Conservation (phyloP, 2,113 vertebrate genomes). For the Thamnophis sirtalis region DNA sequence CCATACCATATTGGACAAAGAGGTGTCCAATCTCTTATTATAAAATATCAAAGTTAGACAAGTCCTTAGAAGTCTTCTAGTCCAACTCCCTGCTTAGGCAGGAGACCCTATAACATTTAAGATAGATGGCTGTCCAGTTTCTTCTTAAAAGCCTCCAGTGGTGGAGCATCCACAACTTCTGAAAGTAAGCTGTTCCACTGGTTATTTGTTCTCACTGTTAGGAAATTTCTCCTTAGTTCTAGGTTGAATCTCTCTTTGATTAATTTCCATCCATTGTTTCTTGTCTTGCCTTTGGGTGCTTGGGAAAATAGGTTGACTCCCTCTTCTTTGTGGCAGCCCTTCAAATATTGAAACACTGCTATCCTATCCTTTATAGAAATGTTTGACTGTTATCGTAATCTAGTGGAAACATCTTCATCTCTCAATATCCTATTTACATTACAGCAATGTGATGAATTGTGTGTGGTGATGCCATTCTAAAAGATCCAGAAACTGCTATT, state of each 20-base stretch:
- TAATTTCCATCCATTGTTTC: not conserved
- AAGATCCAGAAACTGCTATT: not conserved
- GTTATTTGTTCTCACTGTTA: not conserved
- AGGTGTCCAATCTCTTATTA: not conserved
- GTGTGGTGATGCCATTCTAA: not conserved
- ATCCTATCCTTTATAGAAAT: not conserved
- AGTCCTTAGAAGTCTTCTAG: not conserved
- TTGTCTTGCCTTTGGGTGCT: not conserved
- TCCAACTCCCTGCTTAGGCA: not conserved
- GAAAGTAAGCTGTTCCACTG: not conserved
- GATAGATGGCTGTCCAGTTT: not conserved
- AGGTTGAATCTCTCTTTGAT: not conserved
- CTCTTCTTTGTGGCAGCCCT: not conserved
- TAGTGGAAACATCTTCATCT: not conserved
- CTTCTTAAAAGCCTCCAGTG: not conserved
- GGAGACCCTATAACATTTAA: not conserved
- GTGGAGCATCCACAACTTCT: not conserved
- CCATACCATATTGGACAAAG: not conserved
- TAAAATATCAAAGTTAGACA: not conserved
- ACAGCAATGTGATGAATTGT: not conserved
- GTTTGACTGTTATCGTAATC: not conserved
- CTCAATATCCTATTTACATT: not conserved
- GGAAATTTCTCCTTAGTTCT: not conserved
- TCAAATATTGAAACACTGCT: not conserved
- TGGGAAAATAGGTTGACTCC: not conserved